These are phyloP conservation scores for Perognathus longimembris DNA, from an alignment of 2,113 vertebrate genomes.

Conservation along the genomic window DNA sequence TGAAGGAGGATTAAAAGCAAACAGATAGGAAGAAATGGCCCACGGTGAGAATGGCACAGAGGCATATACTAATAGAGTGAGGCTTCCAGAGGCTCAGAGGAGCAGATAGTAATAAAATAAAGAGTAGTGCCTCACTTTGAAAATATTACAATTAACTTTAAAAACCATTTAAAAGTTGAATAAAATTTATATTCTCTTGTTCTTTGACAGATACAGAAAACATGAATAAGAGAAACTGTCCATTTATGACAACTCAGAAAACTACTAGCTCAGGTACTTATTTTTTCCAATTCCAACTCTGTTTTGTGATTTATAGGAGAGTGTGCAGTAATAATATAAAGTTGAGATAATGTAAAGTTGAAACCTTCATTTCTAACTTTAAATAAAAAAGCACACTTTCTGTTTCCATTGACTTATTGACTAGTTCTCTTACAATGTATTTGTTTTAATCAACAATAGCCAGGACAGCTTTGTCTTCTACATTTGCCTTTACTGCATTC, in stretches of 20 bases:
- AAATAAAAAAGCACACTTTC: neutral
- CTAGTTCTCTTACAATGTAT: neutral
- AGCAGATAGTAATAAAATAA: constrained; percentile 21
- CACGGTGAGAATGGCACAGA: neutral
- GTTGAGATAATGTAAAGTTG: constrained; percentile 10
- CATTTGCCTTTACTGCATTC: neutral
- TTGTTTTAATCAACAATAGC: neutral
- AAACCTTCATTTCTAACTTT: constrained; percentile 48
- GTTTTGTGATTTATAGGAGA: constrained; percentile 20
- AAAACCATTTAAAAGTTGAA: too few species aligned
- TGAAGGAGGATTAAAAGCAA: neutral
- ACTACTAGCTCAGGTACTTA: constrained; percentile 86
- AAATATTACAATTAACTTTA: constrained; percentile 15
- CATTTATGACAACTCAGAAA: constrained; percentile 78
- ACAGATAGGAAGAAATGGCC: neutral
- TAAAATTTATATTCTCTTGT: constrained; percentile 44
- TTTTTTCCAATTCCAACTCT: neutral
- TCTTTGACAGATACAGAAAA: constrained; percentile 77
- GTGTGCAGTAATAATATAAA: neutral
- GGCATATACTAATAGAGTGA: neutral
- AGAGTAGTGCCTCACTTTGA: neutral
- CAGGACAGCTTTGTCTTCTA: neutral
- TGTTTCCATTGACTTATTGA: neutral
- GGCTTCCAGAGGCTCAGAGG: neutral
- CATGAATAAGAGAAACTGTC: constrained; percentile 84